Evolutionary conservation across 2,888 invertebrate species (phyloP).

Genomic region (Philonicus albiceps): DNA sequence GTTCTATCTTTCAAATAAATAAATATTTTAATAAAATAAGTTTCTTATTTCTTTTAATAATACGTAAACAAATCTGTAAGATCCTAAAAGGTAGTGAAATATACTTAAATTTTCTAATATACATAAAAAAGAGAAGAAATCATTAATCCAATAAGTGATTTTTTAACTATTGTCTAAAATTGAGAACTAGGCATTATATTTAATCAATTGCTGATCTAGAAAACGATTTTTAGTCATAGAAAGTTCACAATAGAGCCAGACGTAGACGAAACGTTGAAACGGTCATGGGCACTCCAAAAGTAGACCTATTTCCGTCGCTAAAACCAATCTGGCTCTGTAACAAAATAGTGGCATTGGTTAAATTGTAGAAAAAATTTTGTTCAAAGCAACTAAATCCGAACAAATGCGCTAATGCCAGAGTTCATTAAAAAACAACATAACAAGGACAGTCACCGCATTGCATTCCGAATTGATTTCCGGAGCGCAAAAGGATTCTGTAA

Average conservation of each 20-base stretch:
- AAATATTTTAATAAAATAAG: too few species aligned
- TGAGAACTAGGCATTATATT: neutral
- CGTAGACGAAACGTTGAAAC: neutral
- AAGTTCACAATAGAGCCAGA: neutral
- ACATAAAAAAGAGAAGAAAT: too few species aligned
- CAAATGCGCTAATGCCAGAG: neutral
- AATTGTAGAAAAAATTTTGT: neutral
- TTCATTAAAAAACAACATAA: neutral
- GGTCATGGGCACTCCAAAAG: neutral
- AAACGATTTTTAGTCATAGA: neutral
- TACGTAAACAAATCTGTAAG: too few species aligned
- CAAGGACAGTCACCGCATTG: neutral
- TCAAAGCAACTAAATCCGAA: neutral
- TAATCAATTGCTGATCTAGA: neutral
- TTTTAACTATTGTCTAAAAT: too few species aligned
- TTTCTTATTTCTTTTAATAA: too few species aligned
- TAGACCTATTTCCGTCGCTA: neutral
- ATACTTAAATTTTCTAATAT: too few species aligned
- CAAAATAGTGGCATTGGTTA: neutral
- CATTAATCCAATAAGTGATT: too few species aligned
- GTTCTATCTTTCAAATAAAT: too few species aligned
- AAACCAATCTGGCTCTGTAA: neutral
- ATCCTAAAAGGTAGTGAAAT: too few species aligned
- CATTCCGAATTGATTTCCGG: slow-evolving; percentile 18
- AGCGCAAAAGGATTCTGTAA: slow-evolving; percentile 5